Percentiles rank a stretch among this genome's conserved stretches.
These are phyloP conservation scores for Drosophila meridiana DNA, from an alignment of 2,888 invertebrate species.

Conservation along the genomic window DNA sequence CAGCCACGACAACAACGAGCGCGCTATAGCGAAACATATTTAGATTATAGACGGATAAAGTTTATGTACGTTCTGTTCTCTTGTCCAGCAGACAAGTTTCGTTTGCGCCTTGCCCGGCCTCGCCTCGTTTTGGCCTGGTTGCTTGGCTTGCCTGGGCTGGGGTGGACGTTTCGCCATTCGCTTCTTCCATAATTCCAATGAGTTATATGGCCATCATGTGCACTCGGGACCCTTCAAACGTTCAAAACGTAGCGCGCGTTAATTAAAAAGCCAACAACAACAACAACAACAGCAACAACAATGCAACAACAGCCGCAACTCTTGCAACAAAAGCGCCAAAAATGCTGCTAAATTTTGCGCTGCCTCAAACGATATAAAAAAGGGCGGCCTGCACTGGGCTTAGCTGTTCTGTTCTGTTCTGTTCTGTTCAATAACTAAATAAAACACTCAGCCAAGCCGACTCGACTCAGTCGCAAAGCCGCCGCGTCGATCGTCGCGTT, in stretches of 20 bases:
- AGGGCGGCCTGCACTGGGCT: conserved; percentile 53
- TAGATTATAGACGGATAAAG: conserved; percentile 81
- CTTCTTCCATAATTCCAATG: conserved; percentile 72
- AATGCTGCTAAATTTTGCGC: conserved; percentile 71
- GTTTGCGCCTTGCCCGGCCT: conserved; percentile 1
- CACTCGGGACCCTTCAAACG: conserved; percentile 64
- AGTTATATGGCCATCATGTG: conserved; percentile 75
- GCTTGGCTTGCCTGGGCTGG: conserved; percentile 5
- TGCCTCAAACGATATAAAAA: conserved; percentile 24
- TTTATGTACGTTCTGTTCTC: conserved; percentile 71
- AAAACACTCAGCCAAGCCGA: conserved; percentile 62
- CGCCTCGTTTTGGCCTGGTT: conserved; percentile 10
- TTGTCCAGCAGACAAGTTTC: conserved; percentile 37
- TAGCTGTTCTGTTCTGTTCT: conserved; percentile 35
- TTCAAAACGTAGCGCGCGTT: conserved; percentile 76
- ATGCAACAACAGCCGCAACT: conserved; percentile 15
- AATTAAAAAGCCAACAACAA: conserved; percentile 68
- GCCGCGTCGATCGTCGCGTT: conserved; percentile 30
- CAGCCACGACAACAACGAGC: conserved; percentile 73
- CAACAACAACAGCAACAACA: conserved; percentile 17
- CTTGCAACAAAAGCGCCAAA: conserved; percentile 70
- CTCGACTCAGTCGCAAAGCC: conserved; percentile 5
- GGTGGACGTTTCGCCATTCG: conserved; percentile 29
- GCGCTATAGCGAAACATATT: conserved; percentile 67
- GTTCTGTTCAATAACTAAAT: conserved; percentile 73